A percentile compares a stretch with the other conserved stretches of the same genome.
phyloP scores from a whole-genome alignment of 2,113 vertebrate genomes.

The Cardinalis cardinalis region DNA sequence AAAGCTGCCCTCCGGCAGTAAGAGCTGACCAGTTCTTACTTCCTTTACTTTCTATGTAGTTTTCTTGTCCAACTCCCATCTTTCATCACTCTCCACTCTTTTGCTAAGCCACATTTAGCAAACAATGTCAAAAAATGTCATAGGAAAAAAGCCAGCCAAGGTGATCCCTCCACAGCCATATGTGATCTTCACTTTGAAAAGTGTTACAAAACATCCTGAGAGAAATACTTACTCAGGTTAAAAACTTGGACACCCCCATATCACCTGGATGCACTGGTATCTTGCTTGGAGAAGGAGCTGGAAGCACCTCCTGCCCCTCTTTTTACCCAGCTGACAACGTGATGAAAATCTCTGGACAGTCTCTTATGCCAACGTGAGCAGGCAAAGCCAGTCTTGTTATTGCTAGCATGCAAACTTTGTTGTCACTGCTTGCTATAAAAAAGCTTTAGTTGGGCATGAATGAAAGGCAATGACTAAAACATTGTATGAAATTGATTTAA shows the following conservation, averaged over 20 bases:
- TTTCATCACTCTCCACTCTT: neutral
- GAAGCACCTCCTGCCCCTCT: neutral
- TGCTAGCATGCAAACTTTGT: neutral
- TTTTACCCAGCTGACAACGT: neutral
- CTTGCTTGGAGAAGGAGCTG: neutral
- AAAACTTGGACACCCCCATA: neutral
- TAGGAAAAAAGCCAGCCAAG: neutral
- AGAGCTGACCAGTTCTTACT: neutral
- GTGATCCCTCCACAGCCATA: neutral
- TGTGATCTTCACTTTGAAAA: neutral
- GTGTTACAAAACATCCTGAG: neutral
- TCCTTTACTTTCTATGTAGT: neutral
- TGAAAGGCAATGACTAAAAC: constrained; percentile 18
- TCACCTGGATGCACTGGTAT: neutral
- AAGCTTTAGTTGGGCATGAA: neutral
- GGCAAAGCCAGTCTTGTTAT: neutral
- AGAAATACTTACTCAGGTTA: neutral
- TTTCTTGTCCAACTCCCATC: neutral
- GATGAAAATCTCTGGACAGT: neutral
- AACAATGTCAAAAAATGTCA: neutral
- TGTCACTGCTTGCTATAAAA: neutral
- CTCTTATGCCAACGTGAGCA: neutral
- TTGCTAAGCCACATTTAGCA: neutral
- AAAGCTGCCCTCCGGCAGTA: neutral
- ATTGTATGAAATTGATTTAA: constrained; percentile 26